Evolutionary conservation across 2,888 invertebrate species (phyloP).

Genomic region (Cheilosia grossa): DNA sequence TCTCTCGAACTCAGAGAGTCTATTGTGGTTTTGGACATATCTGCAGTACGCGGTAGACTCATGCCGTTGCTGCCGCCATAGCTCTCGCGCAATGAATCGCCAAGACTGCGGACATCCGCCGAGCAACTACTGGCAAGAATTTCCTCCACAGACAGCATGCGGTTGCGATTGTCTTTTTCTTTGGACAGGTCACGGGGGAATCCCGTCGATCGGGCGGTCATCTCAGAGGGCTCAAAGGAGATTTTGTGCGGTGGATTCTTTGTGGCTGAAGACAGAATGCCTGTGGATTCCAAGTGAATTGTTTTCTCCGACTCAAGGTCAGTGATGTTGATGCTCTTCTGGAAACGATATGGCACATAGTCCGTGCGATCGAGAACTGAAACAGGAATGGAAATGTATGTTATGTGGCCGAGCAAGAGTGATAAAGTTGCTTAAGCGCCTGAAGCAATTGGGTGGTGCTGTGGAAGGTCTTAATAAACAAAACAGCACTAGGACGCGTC

Average conservation of each 20-base stretch:
- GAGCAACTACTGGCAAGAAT: conserved; percentile 81
- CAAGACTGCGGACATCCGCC: conserved; percentile 79
- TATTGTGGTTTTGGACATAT: conserved; percentile 77
- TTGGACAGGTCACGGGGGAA: conserved; percentile 74
- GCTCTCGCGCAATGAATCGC: conserved; percentile 75
- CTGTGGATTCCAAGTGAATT: conserved; percentile 79
- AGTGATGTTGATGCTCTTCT: conserved; percentile 79
- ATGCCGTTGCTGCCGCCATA: conserved; percentile 63
- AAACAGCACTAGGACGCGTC: no score
- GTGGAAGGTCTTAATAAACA: no score
- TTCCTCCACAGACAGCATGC: conserved; percentile 79
- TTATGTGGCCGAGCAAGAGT: neutral
- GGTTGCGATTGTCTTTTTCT: conserved; percentile 51
- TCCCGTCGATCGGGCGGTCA: conserved; percentile 81
- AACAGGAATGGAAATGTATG: conserved; percentile 5
- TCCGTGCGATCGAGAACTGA: conserved; percentile 70
- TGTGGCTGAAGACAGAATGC: conserved; percentile 65
- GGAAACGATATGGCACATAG: conserved; percentile 76
- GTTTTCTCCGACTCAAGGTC: conserved; percentile 81
- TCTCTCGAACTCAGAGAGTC: conserved; percentile 39
- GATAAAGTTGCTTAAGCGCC: no score
- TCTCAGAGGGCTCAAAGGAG: conserved; percentile 81
- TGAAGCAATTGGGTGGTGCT: neutral
- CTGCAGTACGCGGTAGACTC: conserved; percentile 81
- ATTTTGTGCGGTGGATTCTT: conserved; percentile 76